Conservation (phyloP, 2,888 invertebrate species). For the Hylaea fasciaria region DNA sequence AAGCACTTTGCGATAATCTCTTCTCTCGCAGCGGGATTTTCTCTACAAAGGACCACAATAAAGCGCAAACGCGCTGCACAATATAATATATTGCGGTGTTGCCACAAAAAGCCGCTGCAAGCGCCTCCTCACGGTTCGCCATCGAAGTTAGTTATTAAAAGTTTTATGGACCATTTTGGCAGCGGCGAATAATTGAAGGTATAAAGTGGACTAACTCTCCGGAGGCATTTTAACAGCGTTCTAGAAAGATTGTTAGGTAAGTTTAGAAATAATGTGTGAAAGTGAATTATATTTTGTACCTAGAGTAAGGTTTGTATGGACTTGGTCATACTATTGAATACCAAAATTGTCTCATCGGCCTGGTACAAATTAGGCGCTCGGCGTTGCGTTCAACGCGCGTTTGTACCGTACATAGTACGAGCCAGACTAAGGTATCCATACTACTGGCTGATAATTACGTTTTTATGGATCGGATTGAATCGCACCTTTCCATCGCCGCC, state of each 20-base stretch:
- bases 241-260: neutral
- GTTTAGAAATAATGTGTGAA: no score
- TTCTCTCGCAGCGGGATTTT: slow-evolving; percentile 36
- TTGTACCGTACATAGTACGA: no score
- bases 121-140: slow-evolving; percentile 29
- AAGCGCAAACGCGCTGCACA: slow-evolving; percentile 26
- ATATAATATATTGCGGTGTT: slow-evolving; percentile 23
- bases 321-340: no score
- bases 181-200: slow-evolving; percentile 25
- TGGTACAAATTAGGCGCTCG: no score
- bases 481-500: no score
- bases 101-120: slow-evolving; percentile 30
- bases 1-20: slow-evolving; percentile 38
- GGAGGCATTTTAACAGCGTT: neutral
- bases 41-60: slow-evolving; percentile 40
- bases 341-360: no score
- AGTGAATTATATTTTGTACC: no score
- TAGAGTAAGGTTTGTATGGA: no score
- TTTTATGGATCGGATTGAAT: no score
- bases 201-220: slow-evolving; percentile 15
- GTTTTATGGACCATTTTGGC: slow-evolving; percentile 32
- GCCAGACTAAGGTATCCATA: no score
- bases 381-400: no score
- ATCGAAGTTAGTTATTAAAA: slow-evolving; percentile 38
- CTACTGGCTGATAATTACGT: no score